These are phyloP conservation scores for Thecocarcelia acutangulata DNA, from an alignment of 2,888 invertebrate species.

Conservation along the genomic window DNA sequence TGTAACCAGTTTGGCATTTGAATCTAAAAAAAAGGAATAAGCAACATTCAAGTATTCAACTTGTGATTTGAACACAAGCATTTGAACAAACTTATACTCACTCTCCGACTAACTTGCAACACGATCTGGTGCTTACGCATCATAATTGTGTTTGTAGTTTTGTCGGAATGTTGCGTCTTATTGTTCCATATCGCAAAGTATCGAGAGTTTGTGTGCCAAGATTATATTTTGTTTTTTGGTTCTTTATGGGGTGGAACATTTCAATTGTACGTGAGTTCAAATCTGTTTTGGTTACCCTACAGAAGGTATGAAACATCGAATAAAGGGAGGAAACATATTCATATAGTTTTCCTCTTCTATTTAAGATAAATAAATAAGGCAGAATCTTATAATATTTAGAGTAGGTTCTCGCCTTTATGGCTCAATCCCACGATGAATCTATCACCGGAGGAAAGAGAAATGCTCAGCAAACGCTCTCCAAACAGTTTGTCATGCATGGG, in stretches of 20 bases:
- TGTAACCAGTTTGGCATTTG: slow-evolving; percentile 64
- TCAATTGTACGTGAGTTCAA: slow-evolving; percentile 27
- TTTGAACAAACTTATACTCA: slow-evolving; percentile 1
- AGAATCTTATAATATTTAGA: too few species aligned
- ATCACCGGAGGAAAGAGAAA: too few species aligned
- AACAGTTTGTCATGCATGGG: too few species aligned
- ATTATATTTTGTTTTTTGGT: slow-evolving; percentile 36
- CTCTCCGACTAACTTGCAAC: slow-evolving; percentile 6
- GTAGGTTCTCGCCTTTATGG: too few species aligned
- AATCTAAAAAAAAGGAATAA: slow-evolving; percentile 15
- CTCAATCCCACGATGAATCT: too few species aligned
- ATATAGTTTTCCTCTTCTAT: background rate
- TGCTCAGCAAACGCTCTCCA: too few species aligned
- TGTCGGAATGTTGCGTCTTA: background rate
- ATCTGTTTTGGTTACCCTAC: slow-evolving; percentile 31
- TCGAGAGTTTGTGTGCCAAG: slow-evolving; percentile 37
- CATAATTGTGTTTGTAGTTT: background rate
- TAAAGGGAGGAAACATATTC: too few species aligned
- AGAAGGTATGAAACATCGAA: too few species aligned
- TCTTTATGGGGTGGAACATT: background rate
- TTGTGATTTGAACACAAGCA: slow-evolving; percentile 29
- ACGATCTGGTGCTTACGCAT: slow-evolving; percentile 54
- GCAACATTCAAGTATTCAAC: slow-evolving; percentile 34
- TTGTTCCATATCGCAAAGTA: slow-evolving; percentile 39
- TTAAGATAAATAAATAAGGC: too few species aligned